A percentile compares a stretch with the other conserved stretches of the same genome.
Evolutionary conservation across 1,140 invertebrate species (phyloP).

Genomic region (Cotesia chilonis): DNA sequence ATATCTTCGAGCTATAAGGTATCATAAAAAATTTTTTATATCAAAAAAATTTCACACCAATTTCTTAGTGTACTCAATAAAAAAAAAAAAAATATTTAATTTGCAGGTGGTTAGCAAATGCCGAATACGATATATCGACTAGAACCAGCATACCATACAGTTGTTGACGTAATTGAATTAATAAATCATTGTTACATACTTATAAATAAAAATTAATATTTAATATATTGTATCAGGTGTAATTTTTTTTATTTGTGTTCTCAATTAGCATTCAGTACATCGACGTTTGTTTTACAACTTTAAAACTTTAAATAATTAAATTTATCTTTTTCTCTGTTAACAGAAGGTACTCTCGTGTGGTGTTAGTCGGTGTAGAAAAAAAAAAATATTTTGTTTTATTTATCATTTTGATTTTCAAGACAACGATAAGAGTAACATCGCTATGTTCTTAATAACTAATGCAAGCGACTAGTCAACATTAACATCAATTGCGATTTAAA

Average conservation of each 20-base stretch:
- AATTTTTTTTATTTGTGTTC: no score
- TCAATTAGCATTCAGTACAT: no score
- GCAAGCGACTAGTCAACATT: conserved; percentile 4
- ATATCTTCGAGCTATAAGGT: no score
- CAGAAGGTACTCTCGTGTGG: no score
- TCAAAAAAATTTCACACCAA: not conserved
- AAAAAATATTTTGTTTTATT: conserved; percentile 2
- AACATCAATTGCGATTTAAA: not conserved
- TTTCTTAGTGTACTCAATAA: not conserved
- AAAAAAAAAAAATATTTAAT: conserved; percentile 42
- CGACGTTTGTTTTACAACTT: no score
- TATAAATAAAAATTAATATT: conserved; percentile 78
- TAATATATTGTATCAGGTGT: no score
- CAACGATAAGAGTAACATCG: not conserved
- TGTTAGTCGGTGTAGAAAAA: not conserved
- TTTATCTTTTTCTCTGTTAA: conserved; percentile 12
- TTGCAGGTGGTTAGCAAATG: conserved; percentile 79
- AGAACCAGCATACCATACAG: conserved; percentile 92
- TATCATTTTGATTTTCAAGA: not conserved
- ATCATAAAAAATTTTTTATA: not conserved
- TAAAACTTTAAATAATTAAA: no score
- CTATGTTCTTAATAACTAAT: not conserved
- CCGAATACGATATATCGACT: conserved; percentile 82
- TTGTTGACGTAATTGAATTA: conserved; percentile 89
- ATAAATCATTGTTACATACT: conserved; percentile 80